Percentiles rank a stretch among this genome's conserved stretches.
Conservation (phyloP, 2,888 invertebrate genomes). For the Dorcus hopei region DNA sequence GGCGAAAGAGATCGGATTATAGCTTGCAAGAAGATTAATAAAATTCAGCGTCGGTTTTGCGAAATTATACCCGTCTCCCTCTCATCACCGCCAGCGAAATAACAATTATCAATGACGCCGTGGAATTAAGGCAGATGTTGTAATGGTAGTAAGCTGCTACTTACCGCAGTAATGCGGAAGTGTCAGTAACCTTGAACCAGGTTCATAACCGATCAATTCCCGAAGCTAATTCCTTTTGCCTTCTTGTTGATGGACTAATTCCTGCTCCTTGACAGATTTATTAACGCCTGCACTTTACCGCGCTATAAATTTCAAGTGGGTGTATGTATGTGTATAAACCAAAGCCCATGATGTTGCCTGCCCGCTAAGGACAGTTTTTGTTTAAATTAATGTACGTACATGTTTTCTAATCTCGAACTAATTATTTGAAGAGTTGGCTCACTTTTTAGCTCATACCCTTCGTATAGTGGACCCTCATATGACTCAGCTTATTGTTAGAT, state of each 20-base stretch:
- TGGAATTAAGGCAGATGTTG: background rate
- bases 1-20: background rate
- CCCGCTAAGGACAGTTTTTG: too few relatives aligned
- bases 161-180: background rate
- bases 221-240: background rate
- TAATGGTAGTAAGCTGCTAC: background rate
- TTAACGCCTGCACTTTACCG: background rate
- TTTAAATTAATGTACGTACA: too few relatives aligned
- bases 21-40: background rate
- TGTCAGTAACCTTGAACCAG: background rate
- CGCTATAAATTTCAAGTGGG: background rate
- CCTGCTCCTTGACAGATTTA: background rate
- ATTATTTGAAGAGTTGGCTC: too few relatives aligned
- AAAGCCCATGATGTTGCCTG: too few relatives aligned
- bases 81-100: background rate
- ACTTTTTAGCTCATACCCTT: too few relatives aligned
- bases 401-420: too few relatives aligned
- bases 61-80: background rate
- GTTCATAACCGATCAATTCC: slow-evolving; percentile 1
- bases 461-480: too few relatives aligned
- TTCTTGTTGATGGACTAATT: background rate
- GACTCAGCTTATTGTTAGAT: too few relatives aligned
- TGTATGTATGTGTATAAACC: background rate
- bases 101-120: background rate
- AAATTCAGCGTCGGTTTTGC: background rate